Base-by-base conservation (phyloP, 2,888 invertebrate genomes). In the Drosophila mettleri region DNA sequence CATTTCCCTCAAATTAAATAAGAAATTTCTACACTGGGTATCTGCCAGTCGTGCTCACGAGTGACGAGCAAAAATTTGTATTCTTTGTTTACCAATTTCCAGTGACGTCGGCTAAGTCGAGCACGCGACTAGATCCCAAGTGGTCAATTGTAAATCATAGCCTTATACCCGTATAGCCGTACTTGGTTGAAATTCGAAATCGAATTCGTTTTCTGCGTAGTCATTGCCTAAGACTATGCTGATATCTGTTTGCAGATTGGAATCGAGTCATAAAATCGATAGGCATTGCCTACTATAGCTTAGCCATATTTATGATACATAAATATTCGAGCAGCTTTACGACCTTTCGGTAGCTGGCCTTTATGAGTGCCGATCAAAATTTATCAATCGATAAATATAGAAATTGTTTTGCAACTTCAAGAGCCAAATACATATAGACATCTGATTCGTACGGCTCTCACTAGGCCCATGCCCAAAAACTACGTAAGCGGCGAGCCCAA, bases 41-140 rank as follows among this genome's bases (percentile, higher is more conserved):
- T 36, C 24, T 27, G 2, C 4, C 1, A 7, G 48, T 36, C 48
- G n/a, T 3, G 29, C 18, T 0, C 18, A 20, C n/a, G 14, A 6
- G 3, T 39, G 24, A 36, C 38, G 20, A 9, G 24, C 16, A 16
- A 29, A 16, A 29, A 7, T 31, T 31, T 31, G 14, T 5, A 27
- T 38, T 38, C 9, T 12, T 41, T 18, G 8, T 22, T 3, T 29
- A 16, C 38, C 29, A 20, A 57, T 36, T 29, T 36, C 20, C 2
- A 1, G n/a, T 33, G 46, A 39, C 20, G 18, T 29, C 18, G 18
- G 5, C 20, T 10, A 18, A 34, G 18, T 16, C 22, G 31, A 46
- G 55, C 52, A 59, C 59, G 59, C 59, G 31, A 59, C 39, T 18
- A 52, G 52, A 51, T 59, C 58, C 22, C 3, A 24, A 22, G 22